Evolutionary conservation across 2,888 invertebrate genomes (phyloP), one percentile per base, ranked within the genome.

Genomic region (Nezara viridula): DNA sequence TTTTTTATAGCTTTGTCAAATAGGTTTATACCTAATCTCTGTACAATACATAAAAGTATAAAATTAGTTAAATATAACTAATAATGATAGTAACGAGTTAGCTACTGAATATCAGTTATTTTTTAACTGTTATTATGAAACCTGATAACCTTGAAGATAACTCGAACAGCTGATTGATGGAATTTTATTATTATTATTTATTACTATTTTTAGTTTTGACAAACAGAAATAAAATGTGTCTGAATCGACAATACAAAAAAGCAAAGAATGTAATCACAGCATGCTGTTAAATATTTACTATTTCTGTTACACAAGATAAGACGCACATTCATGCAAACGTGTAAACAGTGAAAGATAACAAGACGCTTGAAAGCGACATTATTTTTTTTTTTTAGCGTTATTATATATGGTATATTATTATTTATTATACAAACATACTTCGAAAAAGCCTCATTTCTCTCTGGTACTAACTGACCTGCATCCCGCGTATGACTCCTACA

Each of bases 271-370:
- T 10, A 14, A 52, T 55, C 10, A 55, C n/a, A 55, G 7, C 55
- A n/a, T 55, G 55, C 55, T 55, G 12, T n/a, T 55, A 55, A 55
- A 55, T 55, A 55, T 55, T 55, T 55, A 55, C 55, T 55, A 55
- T n/a, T 55, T 55, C n/a, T 12, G n/a, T 55, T 55, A 55, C n/a
- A n/a, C n/a, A 55, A 55, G 60, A 60, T 27, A 27, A 32, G 16
- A 27, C 60, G 60, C 12, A 60, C 14, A 14, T 60, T 27, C 60
- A 60, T 60, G 27, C 60, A 27, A 4, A 2, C n/a, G 27, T 60
- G 60, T 16, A 27, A 60, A 27, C 16, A 60, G 5, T 55, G 7
- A 55, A n/a, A 27, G 60, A 60, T 16, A 32, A 55, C 16, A 60
- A n/a, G 52, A 52, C 24, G 24, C 6, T 7, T 52, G 7, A 55